phyloP scores from a whole-genome alignment of 1,140 invertebrate species.

The Nephotettix cincticeps region DNA sequence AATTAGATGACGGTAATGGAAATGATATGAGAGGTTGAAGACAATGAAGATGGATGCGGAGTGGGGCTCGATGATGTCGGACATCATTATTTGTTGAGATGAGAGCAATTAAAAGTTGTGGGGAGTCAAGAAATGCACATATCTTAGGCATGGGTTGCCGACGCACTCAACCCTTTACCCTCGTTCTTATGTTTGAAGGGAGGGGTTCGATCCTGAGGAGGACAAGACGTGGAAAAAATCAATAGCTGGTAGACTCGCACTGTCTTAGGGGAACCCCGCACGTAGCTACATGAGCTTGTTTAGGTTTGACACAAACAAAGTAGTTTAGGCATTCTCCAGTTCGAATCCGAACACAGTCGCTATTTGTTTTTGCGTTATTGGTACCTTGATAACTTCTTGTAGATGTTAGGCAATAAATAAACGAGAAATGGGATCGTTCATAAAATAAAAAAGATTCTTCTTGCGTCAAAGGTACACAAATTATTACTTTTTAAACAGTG shows the following conservation, averaged over 20 bases:
- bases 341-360: no score
- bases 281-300: no score
- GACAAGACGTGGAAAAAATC: not conserved
- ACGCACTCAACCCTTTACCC: not conserved
- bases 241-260: not conserved
- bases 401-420: no score
- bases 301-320: no score
- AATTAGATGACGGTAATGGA: slow-evolving; percentile 19
- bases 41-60: not conserved
- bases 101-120: slow-evolving; percentile 22
- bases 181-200: not conserved
- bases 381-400: no score
- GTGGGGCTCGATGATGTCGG: not conserved
- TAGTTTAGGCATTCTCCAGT: no score
- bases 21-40: not conserved
- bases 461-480: no score
- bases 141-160: slow-evolving; percentile 12
- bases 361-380: no score
- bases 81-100: slow-evolving; percentile 21
- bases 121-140: slow-evolving; percentile 22
- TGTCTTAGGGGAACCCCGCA: no score
- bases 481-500: no score
- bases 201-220: slow-evolving; percentile 2
- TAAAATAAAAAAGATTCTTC: no score
- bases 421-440: no score